Conservation (phyloP, 2,888 invertebrate species). For the Plebejus anna region DNA sequence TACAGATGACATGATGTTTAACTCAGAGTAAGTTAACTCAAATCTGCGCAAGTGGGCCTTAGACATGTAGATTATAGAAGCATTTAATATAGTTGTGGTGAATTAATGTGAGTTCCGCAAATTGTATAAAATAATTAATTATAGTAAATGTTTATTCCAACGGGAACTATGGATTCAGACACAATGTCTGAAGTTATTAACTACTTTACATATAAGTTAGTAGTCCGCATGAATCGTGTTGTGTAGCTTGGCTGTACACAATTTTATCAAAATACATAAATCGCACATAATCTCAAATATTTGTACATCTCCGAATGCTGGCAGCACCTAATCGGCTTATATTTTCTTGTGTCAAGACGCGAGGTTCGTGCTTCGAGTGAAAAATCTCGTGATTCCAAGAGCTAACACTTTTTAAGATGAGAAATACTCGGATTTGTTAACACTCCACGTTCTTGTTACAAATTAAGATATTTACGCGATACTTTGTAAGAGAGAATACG, state of each 20-base stretch:
- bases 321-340: slow-evolving; percentile 6
- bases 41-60: no score
- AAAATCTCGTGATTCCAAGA: slow-evolving; percentile 12
- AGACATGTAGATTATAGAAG: no score
- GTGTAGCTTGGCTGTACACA: background rate
- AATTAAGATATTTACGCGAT: slow-evolving; percentile 5
- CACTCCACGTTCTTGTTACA: slow-evolving; percentile 6
- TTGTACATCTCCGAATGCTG: background rate
- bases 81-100: no score
- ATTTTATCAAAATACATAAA: background rate
- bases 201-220: no score
- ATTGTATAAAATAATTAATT: no score
- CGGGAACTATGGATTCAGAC: no score
- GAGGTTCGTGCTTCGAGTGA: slow-evolving; percentile 8
- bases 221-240: background rate
- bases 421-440: slow-evolving; percentile 15
- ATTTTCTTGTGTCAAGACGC: slow-evolving; percentile 13
- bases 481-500: background rate
- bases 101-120: no score
- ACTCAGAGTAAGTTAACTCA: no score
- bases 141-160: no score
- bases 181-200: no score
- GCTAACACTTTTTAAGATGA: slow-evolving; percentile 16
- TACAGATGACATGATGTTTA: no score
- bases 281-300: slow-evolving; percentile 12